Conservation (phyloP, 2,113 vertebrate genomes). For the Sebastes fasciatus region DNA sequence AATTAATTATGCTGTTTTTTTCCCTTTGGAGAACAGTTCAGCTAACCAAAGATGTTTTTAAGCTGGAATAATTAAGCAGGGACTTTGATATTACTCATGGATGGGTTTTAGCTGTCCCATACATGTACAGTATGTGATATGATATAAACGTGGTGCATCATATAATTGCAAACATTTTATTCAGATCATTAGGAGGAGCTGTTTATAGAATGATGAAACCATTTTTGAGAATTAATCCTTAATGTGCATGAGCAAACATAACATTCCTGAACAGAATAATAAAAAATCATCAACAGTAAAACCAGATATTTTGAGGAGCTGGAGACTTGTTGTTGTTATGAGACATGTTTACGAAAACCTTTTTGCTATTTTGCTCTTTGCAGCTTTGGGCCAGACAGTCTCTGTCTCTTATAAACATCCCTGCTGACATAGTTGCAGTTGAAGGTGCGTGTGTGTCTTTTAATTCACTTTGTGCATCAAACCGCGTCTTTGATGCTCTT, state of each 20-base stretch:
- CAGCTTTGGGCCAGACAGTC: slow-evolving; percentile 35
- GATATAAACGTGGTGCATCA: not conserved
- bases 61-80: not conserved
- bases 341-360: slow-evolving; percentile 13
- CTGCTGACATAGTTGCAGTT: slow-evolving; percentile 48
- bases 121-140: not conserved
- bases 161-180: not conserved
- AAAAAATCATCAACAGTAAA: not conserved
- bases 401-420: slow-evolving; percentile 52
- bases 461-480: slow-evolving; percentile 72
- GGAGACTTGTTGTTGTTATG: slow-evolving; percentile 10
- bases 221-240: not conserved
- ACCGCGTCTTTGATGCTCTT: slow-evolving; percentile 74
- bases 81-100: not conserved
- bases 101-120: not conserved
- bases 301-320: not conserved
- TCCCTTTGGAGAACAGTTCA: not conserved
- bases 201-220: not conserved
- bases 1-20: not conserved
- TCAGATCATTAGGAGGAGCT: not conserved
- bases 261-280: not conserved
- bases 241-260: not conserved
- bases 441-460: slow-evolving; percentile 50
- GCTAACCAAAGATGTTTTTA: not conserved
- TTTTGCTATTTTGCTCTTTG: slow-evolving; percentile 25